Evolutionary conservation across 2,888 invertebrate species (phyloP).

Genomic region (Sericinus montela): DNA sequence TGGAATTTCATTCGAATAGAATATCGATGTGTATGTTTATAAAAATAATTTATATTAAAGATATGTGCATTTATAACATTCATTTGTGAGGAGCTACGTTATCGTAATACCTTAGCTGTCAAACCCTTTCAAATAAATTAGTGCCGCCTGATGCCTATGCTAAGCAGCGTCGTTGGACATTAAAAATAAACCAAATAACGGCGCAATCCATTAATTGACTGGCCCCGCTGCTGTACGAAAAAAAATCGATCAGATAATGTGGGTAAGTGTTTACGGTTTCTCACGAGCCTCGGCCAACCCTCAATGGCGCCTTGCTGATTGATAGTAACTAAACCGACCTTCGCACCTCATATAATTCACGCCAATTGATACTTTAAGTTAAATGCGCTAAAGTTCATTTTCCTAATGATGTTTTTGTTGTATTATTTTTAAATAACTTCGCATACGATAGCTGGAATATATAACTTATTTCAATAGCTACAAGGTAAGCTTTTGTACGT

Average conservation of each 20-base stretch:
- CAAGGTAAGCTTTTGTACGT: constrained; percentile 29
- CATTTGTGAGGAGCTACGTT: constrained; percentile 48
- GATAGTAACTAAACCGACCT: constrained; percentile 69
- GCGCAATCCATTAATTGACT: constrained; percentile 76
- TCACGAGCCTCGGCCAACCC: constrained; percentile 74
- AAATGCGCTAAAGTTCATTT: constrained; percentile 27
- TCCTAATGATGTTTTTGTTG: constrained; percentile 22
- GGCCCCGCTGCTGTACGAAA: constrained; percentile 71
- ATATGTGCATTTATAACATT: constrained; percentile 39
- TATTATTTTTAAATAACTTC: constrained; percentile 32
- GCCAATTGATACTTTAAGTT: constrained; percentile 34
- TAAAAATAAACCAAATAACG: constrained; percentile 73
- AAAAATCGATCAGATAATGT: constrained; percentile 73
- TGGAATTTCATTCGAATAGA: too few species aligned
- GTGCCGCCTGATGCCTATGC: constrained; percentile 51
- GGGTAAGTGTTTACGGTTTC: constrained; percentile 78
- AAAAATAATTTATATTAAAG: neutral
- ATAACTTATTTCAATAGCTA: constrained; percentile 22
- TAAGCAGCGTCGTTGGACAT: constrained; percentile 53
- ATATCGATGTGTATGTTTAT: neutral
- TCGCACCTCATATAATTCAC: constrained; percentile 45
- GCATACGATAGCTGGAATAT: constrained; percentile 25
- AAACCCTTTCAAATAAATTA: constrained; percentile 69
- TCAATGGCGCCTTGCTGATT: constrained; percentile 79
- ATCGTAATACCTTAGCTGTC: constrained; percentile 61